Evolutionary conservation across 1,140 invertebrate genomes (phyloP), one percentile per base, ranked within the genome.

Genomic region (Eupristina koningsbergeri): DNA sequence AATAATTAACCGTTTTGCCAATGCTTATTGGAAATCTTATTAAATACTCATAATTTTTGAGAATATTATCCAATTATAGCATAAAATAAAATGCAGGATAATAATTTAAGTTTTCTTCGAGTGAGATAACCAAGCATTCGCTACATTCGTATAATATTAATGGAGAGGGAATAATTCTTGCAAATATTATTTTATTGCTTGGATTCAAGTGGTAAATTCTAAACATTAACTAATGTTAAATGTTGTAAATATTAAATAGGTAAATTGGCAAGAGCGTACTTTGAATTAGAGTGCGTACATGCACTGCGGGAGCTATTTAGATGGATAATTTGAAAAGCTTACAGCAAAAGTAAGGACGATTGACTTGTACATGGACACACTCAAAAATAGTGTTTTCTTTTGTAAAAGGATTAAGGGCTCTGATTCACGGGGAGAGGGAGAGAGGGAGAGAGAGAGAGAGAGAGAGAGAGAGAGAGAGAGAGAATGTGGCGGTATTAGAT

Each of bases 381-480:
- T n/a, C n/a, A n/a, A n/a, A 34, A 2, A 80, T 29, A 58, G 61
- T 29, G 8, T n/a, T 5, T 11, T 13, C 6, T 36, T 53, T 75
- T 41, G 36, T 53, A 34, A 41, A 34, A 34, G 36, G 71, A 74
- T 64, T 73, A 34, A 31, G 58, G 5, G 31, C 22, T 47, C 47
- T 29, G 7, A 73, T 74, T 45, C 50, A 34, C n/a, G 41, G 69
- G 36, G 1, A 34, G 6, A 47, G 15, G 9, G 34, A 1, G 45
- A 34, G 34, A 73, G 74, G 76, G 78, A 81, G 74, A 77, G 78
- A 76, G 63, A 67, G 41, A 36, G 50, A 73, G n/a, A 15, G 36
- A 41, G 36, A 31, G n/a, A 63, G 34, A n/a, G 50, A 80, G 31
- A 71, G 67, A 79, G 50, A 39, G 47, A 36, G 47, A 71, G 67